Percentiles rank a stretch among this genome's conserved stretches.
Conservation (phyloP, 2,797 vertebrate species). For the Chaetophractus vellerosus region DNA sequence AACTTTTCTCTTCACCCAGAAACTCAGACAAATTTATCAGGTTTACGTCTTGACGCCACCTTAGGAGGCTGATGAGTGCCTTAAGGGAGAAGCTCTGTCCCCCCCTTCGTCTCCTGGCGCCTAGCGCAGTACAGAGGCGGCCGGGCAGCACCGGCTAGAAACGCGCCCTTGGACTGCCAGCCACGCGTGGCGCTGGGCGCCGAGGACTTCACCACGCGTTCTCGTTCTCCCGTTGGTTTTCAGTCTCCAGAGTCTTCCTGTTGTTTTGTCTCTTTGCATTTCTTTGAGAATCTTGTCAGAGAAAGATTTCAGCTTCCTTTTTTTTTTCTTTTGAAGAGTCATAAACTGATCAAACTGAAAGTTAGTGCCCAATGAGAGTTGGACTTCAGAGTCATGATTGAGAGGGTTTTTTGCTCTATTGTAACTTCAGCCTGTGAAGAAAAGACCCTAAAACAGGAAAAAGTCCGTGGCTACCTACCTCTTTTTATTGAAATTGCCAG, state of each 20-base stretch:
- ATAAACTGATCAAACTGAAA: background rate
- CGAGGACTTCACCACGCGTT: background rate
- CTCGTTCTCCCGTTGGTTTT: background rate
- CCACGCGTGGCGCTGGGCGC: background rate
- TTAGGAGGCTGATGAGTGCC: background rate
- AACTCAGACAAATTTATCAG: background rate
- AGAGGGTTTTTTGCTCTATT: background rate
- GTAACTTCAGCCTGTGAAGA: background rate
- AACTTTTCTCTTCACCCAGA: background rate
- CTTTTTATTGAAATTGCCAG: slow-evolving; percentile 2
- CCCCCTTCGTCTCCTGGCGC: background rate
- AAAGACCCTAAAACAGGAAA: background rate
- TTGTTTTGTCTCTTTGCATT: background rate
- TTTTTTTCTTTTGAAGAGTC: background rate
- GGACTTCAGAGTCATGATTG: background rate
- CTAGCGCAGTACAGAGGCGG: background rate
- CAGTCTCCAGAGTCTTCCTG: background rate
- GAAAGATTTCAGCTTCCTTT: background rate
- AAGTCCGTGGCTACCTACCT: background rate
- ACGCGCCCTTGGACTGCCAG: background rate
- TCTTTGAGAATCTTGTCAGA: background rate
- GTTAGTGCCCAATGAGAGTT: background rate
- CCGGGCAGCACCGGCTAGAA: background rate
- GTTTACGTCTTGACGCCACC: background rate
- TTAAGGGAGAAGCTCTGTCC: background rate